phyloP scores from a whole-genome alignment of 2,797 vertebrate species.

The Clarias fuscus region DNA sequence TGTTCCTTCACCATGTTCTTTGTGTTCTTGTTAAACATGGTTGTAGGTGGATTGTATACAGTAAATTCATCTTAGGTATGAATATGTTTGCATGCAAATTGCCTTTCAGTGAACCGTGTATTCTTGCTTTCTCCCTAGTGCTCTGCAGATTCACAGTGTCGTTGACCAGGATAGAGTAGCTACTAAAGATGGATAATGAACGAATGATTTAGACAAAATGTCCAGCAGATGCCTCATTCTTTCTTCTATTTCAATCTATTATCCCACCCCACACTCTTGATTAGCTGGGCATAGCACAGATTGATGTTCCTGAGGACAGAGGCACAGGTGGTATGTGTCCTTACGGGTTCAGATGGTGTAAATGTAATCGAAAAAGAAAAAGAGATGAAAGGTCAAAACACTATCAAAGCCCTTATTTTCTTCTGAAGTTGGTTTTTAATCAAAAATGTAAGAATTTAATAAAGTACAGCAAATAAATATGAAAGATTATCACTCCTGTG shows the following conservation, averaged over 20 bases:
- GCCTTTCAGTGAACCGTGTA: neutral
- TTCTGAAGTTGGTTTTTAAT: constrained; percentile 50
- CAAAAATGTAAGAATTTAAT: constrained; percentile 67
- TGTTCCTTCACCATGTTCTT: neutral
- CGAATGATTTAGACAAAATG: neutral
- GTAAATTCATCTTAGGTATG: neutral
- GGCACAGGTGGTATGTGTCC: neutral
- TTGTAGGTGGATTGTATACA: neutral
- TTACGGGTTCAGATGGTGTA: neutral
- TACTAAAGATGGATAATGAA: neutral
- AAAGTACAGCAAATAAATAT: constrained; percentile 59
- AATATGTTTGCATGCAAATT: neutral
- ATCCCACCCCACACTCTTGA: neutral
- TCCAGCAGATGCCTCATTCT: neutral
- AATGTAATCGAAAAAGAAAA: neutral
- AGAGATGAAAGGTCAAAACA: neutral
- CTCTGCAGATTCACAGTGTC: neutral
- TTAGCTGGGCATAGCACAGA: neutral
- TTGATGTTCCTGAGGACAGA: neutral
- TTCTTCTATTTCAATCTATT: neutral
- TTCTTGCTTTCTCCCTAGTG: neutral
- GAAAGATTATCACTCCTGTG: constrained; percentile 52
- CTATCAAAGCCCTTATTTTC: neutral
- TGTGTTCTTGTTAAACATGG: neutral
- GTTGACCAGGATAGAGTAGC: neutral